Percentiles rank a stretch among this genome's conserved stretches.
Evolutionary conservation across 2,113 vertebrate genomes (phyloP).

Genomic region (Mola mola): DNA sequence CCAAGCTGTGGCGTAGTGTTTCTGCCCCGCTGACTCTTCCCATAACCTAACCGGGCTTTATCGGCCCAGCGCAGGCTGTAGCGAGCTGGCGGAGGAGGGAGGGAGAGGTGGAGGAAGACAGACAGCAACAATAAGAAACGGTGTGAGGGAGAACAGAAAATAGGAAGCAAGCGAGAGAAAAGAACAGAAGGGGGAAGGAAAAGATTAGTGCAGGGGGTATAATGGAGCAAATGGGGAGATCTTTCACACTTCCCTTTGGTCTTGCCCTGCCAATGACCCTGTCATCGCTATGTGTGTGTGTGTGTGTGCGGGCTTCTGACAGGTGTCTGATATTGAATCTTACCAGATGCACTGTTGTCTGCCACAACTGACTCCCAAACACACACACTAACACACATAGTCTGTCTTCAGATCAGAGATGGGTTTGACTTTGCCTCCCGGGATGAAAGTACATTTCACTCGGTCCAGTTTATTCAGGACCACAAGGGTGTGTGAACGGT

Average conservation of each 20-base stretch:
- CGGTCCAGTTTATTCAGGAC: conserved; percentile 32
- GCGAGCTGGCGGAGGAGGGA: conserved; percentile 7
- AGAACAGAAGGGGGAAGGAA: conserved; percentile 8
- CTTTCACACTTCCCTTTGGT: conserved; percentile 59
- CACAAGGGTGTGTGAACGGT: conserved; percentile 3
- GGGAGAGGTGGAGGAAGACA: neutral
- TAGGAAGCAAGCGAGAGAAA: conserved; percentile 4
- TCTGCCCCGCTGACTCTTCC: conserved; percentile 61
- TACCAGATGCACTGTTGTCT: conserved; percentile 48
- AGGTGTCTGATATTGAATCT: conserved; percentile 60
- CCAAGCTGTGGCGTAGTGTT: conserved; percentile 55
- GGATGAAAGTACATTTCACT: conserved; percentile 34
- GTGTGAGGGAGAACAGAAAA: conserved; percentile 7
- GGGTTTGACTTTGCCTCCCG: conserved; percentile 17
- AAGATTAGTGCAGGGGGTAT: conserved; percentile 23
- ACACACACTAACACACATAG: conserved; percentile 20
- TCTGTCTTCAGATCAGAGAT: conserved; percentile 35
- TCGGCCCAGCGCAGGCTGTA: conserved; percentile 57
- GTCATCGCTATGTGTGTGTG: conserved; percentile 21
- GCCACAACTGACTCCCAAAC: conserved; percentile 7
- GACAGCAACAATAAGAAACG: conserved; percentile 7
- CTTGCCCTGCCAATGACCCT: conserved; percentile 62
- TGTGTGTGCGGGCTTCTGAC: conserved; percentile 33
- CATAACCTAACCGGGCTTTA: conserved; percentile 58
- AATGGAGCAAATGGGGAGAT: conserved; percentile 52